These are phyloP conservation scores for Lathamus discolor DNA, from an alignment of 2,113 vertebrate species.

Conservation along the genomic window DNA sequence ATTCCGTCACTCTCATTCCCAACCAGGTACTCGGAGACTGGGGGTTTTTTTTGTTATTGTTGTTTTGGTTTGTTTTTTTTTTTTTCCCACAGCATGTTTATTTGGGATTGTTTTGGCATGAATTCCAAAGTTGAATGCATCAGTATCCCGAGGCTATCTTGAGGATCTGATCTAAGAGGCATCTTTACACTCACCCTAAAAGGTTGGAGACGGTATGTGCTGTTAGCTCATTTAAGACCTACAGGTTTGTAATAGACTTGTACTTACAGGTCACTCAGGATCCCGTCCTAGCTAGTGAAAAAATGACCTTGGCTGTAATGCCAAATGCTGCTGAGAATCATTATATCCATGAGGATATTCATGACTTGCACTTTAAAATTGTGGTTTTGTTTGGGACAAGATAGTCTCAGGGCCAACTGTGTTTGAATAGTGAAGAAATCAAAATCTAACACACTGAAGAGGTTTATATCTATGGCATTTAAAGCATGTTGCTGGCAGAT, in stretches of 20 bases:
- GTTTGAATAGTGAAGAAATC: neutral
- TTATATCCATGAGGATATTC: neutral
- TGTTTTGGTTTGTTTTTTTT: neutral
- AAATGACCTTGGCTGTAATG: conserved; percentile 29
- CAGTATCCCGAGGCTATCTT: conserved; percentile 43
- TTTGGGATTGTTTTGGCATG: conserved; percentile 19
- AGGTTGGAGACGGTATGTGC: conserved; percentile 26
- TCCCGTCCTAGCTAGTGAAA: neutral
- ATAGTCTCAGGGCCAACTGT: neutral
- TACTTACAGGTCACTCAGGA: conserved; percentile 6
- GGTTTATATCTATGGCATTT: neutral
- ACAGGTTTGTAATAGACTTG: conserved; percentile 34
- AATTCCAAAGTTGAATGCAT: conserved; percentile 25
- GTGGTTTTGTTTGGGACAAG: neutral
- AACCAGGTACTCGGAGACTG: neutral
- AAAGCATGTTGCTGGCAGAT: neutral
- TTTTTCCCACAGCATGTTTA: conserved; percentile 13
- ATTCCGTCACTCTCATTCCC: neutral
- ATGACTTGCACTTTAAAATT: neutral
- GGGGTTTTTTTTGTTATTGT: neutral
- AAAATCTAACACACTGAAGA: neutral
- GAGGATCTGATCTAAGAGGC: conserved; percentile 63
- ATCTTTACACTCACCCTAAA: conserved; percentile 56
- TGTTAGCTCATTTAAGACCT: conserved; percentile 32
- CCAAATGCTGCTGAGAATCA: neutral